These are phyloP conservation scores for Sminthurides aquaticus DNA, from an alignment of 2,888 invertebrate species.

Conservation along the genomic window DNA sequence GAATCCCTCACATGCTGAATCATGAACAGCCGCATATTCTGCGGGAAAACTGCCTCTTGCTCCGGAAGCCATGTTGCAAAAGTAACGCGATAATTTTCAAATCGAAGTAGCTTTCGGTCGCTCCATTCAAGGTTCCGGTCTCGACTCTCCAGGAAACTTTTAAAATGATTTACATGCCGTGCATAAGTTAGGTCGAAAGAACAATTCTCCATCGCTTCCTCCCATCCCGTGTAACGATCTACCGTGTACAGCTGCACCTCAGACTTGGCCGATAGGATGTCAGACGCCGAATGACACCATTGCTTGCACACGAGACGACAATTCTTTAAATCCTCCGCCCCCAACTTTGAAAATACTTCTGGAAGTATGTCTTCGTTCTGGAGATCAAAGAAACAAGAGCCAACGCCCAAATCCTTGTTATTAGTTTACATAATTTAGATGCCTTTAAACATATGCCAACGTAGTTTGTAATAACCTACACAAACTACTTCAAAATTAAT, in stretches of 20 bases:
- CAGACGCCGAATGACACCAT: neutral
- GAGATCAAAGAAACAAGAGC: neutral
- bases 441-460: neutral
- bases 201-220: neutral
- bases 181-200: neutral
- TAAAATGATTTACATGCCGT: constrained; percentile 1
- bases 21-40: constrained; percentile 1
- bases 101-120: neutral
- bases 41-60: neutral
- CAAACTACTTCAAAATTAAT: neutral
- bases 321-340: neutral
- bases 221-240: neutral
- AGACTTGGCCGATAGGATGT: neutral
- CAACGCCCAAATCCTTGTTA: too few species aligned
- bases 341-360: neutral
- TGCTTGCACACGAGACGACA: neutral
- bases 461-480: neutral
- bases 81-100: neutral
- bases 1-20: neutral
- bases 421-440: neutral
- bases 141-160: neutral
- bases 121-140: neutral
- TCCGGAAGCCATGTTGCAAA: neutral
- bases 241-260: constrained; percentile 2
- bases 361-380: neutral